A percentile compares a stretch with the other conserved stretches of the same genome.
These are phyloP conservation scores for Xanthia togata DNA, from an alignment of 2,888 invertebrate species.

Conservation along the genomic window DNA sequence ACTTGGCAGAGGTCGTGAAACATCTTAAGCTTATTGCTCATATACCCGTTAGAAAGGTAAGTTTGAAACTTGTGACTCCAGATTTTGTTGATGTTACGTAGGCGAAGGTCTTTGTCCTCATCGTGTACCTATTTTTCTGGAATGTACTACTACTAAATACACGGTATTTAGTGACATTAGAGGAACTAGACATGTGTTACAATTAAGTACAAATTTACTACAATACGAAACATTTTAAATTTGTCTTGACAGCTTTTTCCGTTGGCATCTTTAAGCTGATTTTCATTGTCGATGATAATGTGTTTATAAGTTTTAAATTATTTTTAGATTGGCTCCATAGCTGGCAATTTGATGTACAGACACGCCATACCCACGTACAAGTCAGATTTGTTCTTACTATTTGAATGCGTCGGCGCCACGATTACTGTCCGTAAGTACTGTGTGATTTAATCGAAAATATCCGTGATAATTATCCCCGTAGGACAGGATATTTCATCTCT, in stretches of 20 bases:
- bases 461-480: neutral
- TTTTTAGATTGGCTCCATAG: conserved; percentile 91
- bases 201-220: neutral
- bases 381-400: conserved; percentile 92
- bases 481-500: neutral
- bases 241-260: neutral
- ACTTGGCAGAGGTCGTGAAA: conserved; percentile 88
- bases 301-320: conserved; percentile 8
- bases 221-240: neutral
- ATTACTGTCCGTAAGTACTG: conserved; percentile 88
- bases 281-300: neutral
- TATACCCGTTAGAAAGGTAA: conserved; percentile 91
- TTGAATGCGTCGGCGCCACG: conserved; percentile 89
- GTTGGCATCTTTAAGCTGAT: neutral
- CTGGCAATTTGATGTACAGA: conserved; percentile 93
- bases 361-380: conserved; percentile 91
- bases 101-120: neutral
- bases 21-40: conserved; percentile 92
- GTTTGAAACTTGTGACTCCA: neutral
- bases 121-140: neutral
- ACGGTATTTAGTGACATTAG: neutral
- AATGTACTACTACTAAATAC: neutral
- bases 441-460: neutral
- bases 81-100: neutral
- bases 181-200: neutral